Conservation (phyloP, 1,140 invertebrate species). For the Pemphigus obesinymphae region DNA sequence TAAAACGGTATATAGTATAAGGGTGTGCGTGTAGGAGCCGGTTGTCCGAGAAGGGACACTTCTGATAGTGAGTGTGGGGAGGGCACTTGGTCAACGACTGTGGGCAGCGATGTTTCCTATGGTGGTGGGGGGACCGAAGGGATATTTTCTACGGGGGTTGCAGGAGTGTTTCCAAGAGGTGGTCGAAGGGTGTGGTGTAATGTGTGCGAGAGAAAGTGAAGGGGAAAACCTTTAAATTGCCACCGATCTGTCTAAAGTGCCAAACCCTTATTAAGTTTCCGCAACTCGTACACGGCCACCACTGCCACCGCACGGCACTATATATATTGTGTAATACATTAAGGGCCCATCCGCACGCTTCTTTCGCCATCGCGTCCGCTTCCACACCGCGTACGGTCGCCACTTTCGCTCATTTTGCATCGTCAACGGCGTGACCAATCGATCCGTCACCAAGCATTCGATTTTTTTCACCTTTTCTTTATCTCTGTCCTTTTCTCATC, state of each 20-base stretch:
- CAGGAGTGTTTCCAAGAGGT: too few species aligned
- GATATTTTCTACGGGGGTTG: not conserved
- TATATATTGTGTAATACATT: constrained; percentile 30
- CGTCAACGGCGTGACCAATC: constrained; percentile 30
- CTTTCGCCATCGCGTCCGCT: not conserved
- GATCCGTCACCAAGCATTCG: constrained; percentile 30
- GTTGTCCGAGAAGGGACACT: not conserved
- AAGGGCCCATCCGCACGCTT: not conserved
- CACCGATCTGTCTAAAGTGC: constrained; percentile 39
- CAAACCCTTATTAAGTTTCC: constrained; percentile 42
- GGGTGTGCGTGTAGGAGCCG: not conserved
- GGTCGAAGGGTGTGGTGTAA: not conserved
- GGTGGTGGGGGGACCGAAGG: not conserved
- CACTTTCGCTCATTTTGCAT: constrained; percentile 1
- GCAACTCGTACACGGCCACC: not conserved
- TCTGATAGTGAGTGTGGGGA: not conserved
- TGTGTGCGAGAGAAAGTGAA: too few species aligned
- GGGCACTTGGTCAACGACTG: not conserved
- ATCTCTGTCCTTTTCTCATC: not conserved
- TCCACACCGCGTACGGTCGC: not conserved
- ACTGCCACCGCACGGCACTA: too few species aligned
- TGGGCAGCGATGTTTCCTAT: not conserved
- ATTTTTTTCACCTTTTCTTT: not conserved
- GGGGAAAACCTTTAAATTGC: constrained; percentile 37
- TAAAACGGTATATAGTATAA: not conserved